Evolutionary conservation across 2,888 invertebrate species (phyloP).

Genomic region (Plagodis pulveraria): DNA sequence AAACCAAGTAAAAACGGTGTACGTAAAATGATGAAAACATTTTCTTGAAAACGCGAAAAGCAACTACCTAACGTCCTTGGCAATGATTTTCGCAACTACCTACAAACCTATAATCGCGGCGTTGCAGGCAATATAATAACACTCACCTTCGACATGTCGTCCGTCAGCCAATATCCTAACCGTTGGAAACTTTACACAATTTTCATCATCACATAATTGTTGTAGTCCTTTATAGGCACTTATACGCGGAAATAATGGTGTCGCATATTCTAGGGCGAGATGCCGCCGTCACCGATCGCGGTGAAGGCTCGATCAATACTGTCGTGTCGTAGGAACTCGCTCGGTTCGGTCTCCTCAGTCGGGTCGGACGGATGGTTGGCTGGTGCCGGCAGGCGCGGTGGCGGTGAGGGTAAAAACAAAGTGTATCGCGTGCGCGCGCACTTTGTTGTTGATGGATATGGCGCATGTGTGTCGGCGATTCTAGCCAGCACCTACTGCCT

Average conservation of each 20-base stretch:
- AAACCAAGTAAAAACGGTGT: too few relatives aligned
- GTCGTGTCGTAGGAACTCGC: slow-evolving; percentile 33
- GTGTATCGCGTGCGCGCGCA: slow-evolving; percentile 76
- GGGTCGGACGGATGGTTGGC: slow-evolving; percentile 39
- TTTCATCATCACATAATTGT: slow-evolving; percentile 45
- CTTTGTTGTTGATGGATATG: slow-evolving; percentile 73
- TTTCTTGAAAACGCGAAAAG: slow-evolving; percentile 21
- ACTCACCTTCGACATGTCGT: slow-evolving; percentile 80
- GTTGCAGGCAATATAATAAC: slow-evolving; percentile 38
- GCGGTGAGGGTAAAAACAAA: slow-evolving; percentile 64
- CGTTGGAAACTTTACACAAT: slow-evolving; percentile 27
- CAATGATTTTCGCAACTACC: slow-evolving; percentile 63
- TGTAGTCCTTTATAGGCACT: slow-evolving; percentile 4
- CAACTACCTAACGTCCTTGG: slow-evolving; percentile 45
- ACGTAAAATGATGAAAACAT: slow-evolving; percentile 7
- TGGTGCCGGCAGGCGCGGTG: slow-evolving; percentile 60
- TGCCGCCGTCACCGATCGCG: slow-evolving; percentile 70
- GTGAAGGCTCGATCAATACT: slow-evolving; percentile 81
- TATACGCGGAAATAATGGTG: slow-evolving; percentile 60
- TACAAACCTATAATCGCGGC: slow-evolving; percentile 50
- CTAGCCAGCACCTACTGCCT: slow-evolving; percentile 4
- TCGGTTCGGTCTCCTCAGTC: slow-evolving; percentile 3
- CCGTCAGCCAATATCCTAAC: slow-evolving; percentile 54
- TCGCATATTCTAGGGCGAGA: slow-evolving; percentile 59
- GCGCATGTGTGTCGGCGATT: slow-evolving; percentile 63